Evolutionary conservation across 2,888 invertebrate genomes (phyloP).

Genomic region (Plemyria rubiginata): DNA sequence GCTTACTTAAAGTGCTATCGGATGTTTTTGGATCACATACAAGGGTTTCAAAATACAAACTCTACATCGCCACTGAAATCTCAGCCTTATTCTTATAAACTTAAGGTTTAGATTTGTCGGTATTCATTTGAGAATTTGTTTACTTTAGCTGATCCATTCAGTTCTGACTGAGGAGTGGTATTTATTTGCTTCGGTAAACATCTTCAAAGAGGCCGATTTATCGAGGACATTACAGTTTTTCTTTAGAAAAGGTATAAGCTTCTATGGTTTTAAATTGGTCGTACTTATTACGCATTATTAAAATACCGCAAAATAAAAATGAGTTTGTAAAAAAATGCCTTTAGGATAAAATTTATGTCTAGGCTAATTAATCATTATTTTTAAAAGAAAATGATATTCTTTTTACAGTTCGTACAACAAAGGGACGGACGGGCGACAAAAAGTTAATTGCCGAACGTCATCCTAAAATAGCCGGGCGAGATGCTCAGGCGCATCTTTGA

Average conservation of each 20-base stretch:
- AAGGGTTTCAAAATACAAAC: conserved; percentile 58
- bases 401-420: conserved; percentile 59
- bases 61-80: conserved; percentile 24
- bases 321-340: background rate
- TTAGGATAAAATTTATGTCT: conserved; percentile 22
- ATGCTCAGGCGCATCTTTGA: conserved; percentile 64
- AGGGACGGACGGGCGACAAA: conserved; percentile 67
- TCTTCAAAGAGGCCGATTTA: conserved; percentile 51
- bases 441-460: conserved; percentile 69
- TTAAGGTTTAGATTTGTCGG: conserved; percentile 28
- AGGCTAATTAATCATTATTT: conserved; percentile 7
- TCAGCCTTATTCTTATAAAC: conserved; percentile 27
- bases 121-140: conserved; percentile 53
- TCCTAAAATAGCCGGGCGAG: conserved; percentile 65
- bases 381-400: conserved; percentile 26
- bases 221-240: conserved; percentile 49
- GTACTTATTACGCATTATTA: too few species aligned
- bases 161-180: conserved; percentile 57
- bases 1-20: conserved; percentile 65
- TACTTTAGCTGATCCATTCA: conserved; percentile 64
- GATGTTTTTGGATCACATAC: conserved; percentile 73
- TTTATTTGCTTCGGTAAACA: conserved; percentile 66
- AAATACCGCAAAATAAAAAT: background rate
- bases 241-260: background rate
- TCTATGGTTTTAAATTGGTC: background rate